Evolutionary conservation across 2,113 vertebrate genomes (phyloP), one percentile per base, ranked within the genome.

Genomic region (Formicarius rufipectus): DNA sequence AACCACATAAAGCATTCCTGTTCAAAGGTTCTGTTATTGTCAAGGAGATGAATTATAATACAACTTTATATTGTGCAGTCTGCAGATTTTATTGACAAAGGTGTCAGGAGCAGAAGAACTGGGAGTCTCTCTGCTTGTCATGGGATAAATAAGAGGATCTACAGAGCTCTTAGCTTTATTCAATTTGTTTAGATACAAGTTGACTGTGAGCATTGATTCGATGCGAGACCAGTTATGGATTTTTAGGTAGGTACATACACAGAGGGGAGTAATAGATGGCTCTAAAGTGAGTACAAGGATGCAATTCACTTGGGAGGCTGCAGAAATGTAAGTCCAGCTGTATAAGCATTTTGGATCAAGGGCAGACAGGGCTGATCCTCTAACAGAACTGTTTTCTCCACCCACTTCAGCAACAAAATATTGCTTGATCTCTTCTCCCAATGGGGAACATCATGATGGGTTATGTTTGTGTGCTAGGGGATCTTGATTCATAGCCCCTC

Each of bases 21-120:
- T 75, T 91, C 91, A 77, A 92, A 97, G 95, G 66, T 90, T 89
- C 94, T 67, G 74, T 83, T 96, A 97, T 87, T 96, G 97, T 97
- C 97, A 97, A 90, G 78, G 97, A 98, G 97, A 97, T 95, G 90
- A 97, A 98, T 97, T 97, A 96, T 97, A 97, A 98, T 98, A 98
- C 93, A 97, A 97, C 96, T 96, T 94, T 89, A 93, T 96, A 94
- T 87, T 95, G 97, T 96, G 80, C 93, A 79, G 77, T 95, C 93
- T 96, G 92, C 78, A 97, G 92, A 97, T 97, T 97, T 98, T 98
- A 98, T 97, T 98, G 98, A 98, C 97, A 97, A 97, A 98, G 90
- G 90, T 97, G 97, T 98, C 98, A 97, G 93, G 67, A 95, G 89
- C 78, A 88, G 76, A 92, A 97, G 93, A 97, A 96, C 90, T 59